A percentile compares a stretch with the other conserved stretches of the same genome.
These are phyloP conservation scores for Heptranchias perlo DNA, from an alignment of 2,113 vertebrate genomes.

Conservation along the genomic window DNA sequence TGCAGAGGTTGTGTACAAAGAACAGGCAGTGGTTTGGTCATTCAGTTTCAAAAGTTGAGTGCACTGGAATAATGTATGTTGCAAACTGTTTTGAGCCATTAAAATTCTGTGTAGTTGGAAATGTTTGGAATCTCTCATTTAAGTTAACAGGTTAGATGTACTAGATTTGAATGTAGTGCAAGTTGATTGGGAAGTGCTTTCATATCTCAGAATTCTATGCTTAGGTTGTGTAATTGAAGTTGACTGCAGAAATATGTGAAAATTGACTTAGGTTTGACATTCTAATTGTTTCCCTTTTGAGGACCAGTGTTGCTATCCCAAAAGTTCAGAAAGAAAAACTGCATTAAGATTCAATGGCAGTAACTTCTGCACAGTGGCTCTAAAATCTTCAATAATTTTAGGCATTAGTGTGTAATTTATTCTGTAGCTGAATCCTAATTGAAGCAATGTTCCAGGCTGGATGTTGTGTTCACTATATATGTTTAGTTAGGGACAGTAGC, in stretches of 20 bases:
- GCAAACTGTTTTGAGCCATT: neutral
- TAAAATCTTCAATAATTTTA: neutral
- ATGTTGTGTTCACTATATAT: neutral
- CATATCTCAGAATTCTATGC: neutral
- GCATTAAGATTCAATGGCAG: neutral
- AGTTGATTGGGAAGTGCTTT: neutral
- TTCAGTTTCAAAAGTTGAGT: neutral
- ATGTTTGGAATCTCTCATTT: neutral
- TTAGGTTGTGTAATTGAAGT: neutral
- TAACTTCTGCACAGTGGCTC: neutral
- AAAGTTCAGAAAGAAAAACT: neutral
- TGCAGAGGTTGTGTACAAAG: neutral
- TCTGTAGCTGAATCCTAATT: neutral
- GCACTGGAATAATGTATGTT: neutral
- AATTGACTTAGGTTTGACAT: neutral
- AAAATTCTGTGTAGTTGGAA: neutral
- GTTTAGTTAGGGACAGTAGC: neutral
- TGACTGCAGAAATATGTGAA: neutral
- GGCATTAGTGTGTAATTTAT: neutral
- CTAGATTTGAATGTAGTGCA: neutral
- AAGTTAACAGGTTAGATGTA: neutral
- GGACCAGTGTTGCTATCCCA: neutral
- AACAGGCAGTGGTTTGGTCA: neutral
- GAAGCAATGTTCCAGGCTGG: neutral
- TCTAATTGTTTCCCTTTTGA: neutral